These are phyloP conservation scores for Sarcophaga subvicina DNA, from an alignment of 2,888 invertebrate genomes.

Conservation along the genomic window DNA sequence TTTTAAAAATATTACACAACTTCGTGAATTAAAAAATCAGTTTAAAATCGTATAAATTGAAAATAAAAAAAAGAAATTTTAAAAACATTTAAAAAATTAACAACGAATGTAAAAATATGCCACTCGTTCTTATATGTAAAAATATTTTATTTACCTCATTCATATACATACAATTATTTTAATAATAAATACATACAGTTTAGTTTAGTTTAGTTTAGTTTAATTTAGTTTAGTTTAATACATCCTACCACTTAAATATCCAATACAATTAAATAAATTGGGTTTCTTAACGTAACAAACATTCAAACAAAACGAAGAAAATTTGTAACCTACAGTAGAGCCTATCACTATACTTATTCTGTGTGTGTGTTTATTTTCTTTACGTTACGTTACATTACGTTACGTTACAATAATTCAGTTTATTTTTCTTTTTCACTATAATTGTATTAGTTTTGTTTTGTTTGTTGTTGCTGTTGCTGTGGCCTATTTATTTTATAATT, in stretches of 20 bases:
- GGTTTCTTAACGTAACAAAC: not conserved
- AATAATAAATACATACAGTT: not conserved
- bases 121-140: no score
- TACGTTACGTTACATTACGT: no score
- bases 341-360: no score
- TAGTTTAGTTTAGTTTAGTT: not conserved
- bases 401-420: no score
- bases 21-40: not conserved
- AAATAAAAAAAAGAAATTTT: conserved; percentile 15
- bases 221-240: not conserved
- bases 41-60: not conserved
- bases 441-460: no score
- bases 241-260: not conserved
- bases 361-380: no score
- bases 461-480: no score
- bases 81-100: not conserved
- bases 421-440: no score
- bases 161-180: not conserved
- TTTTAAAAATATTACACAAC: no score
- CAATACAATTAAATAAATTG: not conserved
- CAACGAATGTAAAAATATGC: no score
- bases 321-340: not conserved
- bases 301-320: not conserved
- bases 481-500: no score
- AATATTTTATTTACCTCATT: no score